phyloP scores from a whole-genome alignment of 2,888 invertebrate genomes.

The Cataglyphis altisquamis region DNA sequence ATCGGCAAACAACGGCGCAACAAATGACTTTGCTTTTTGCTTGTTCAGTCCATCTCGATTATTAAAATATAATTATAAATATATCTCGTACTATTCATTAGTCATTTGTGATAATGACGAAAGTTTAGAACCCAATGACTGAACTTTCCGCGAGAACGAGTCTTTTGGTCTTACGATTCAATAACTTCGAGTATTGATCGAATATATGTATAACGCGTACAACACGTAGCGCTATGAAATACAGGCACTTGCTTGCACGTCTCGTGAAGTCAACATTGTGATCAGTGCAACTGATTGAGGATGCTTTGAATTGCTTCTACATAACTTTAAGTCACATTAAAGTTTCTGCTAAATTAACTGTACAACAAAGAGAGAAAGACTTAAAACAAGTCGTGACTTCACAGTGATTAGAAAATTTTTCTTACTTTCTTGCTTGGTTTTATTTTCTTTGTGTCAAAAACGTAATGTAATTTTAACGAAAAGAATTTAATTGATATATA shows the following conservation, averaged over 20 bases:
- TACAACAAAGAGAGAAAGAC: neutral
- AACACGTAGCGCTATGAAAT: conserved; percentile 21
- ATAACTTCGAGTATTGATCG: conserved; percentile 57
- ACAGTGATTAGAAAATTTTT: neutral
- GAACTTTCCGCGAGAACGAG: conserved; percentile 46
- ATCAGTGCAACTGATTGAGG: conserved; percentile 32
- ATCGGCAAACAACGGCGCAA: neutral
- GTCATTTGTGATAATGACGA: conserved; percentile 57
- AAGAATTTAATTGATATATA: neutral
- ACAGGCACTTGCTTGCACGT: conserved; percentile 8
- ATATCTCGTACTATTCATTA: conserved; percentile 16
- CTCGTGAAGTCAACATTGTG: conserved; percentile 21
- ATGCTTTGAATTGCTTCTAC: conserved; percentile 9
- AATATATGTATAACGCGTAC: conserved; percentile 6
- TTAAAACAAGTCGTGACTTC: neutral
- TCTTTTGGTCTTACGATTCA: conserved; percentile 29
- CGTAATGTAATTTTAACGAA: neutral
- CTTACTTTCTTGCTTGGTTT: neutral
- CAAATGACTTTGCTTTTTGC: conserved; percentile 20
- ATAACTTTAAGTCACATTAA: conserved; percentile 4
- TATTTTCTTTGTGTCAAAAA: neutral
- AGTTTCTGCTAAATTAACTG: neutral
- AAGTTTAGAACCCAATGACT: conserved; percentile 58
- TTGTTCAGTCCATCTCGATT: neutral
- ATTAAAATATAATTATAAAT: conserved; percentile 25